Evolutionary conservation across 2,113 vertebrate genomes (phyloP), one percentile per base, ranked within the genome.

Genomic region (Oryzias woworae): DNA sequence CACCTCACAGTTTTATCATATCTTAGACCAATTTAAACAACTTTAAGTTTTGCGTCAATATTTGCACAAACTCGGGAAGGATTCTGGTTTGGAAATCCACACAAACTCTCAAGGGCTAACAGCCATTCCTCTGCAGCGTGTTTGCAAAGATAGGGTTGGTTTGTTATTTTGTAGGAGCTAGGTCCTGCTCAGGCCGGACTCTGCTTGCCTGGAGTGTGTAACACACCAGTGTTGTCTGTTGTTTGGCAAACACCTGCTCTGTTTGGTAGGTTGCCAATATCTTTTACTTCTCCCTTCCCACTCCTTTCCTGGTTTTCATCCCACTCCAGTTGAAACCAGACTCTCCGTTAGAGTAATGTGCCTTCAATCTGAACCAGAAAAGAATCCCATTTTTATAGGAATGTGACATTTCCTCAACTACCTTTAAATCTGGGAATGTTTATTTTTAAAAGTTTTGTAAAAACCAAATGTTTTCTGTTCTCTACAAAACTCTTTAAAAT

Each of bases 161-260:
- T 77, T 85, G 73, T 73, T 77, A 73, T 78, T 68, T 48, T 60
- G 75, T 45, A 63, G 72, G 51, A 28, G 59, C 16, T 41, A 60
- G 45, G 72, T 88, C 88, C 80, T 85, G 83, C 68, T 90, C 70
- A 67, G 41, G 49, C 77, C 63, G 77, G 79, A 84, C 80, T 48
- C 55, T 43, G 42, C 77, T 85, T 74, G 80, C 58, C 75, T 51
- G 22, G 43, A 66, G 75, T 64, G 55, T 66, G 58, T 71, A 71
- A 53, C 67, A 60, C 59, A 28, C 69, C 70, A 66, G 62, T 58
- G 74, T 56, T 66, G 83, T 52, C 62, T 78, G 84, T 75, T 87
- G 80, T 88, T 60, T 66, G 72, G 73, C 84, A 77, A 70, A 83
- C 90, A 92, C 89, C 85, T 92, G 90, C 85, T 79, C 74, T 26